Evolutionary conservation across 2,888 invertebrate genomes (phyloP).

Genomic region (Tipula vernalis): DNA sequence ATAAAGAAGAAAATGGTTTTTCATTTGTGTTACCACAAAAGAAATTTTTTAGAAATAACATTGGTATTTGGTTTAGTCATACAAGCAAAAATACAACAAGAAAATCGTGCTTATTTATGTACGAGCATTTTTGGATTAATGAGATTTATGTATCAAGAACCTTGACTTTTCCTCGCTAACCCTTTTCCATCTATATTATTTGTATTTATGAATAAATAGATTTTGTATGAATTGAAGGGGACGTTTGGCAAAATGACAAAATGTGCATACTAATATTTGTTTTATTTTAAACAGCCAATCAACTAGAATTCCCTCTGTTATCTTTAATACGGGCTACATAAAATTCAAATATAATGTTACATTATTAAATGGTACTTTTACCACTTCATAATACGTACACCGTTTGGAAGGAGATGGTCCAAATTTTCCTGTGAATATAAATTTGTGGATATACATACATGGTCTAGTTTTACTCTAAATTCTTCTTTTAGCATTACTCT

Average conservation of each 20-base stretch:
- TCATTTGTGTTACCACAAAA: neutral
- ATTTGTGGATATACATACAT: too few relatives aligned
- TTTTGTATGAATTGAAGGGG: neutral
- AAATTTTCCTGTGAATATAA: too few relatives aligned
- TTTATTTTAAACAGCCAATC: neutral
- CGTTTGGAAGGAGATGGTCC: too few relatives aligned
- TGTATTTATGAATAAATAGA: neutral
- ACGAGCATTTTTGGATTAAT: neutral
- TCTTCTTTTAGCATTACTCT: too few relatives aligned
- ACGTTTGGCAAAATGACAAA: neutral
- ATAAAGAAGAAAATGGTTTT: neutral
- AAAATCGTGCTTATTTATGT: neutral
- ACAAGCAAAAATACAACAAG: neutral
- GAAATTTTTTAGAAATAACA: neutral
- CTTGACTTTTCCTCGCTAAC: neutral
- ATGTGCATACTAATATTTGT: neutral
- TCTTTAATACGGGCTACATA: too few relatives aligned
- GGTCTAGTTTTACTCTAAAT: too few relatives aligned
- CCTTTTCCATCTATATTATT: neutral
- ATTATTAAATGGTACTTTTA: too few relatives aligned
- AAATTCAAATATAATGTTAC: too few relatives aligned
- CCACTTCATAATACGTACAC: too few relatives aligned
- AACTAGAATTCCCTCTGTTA: neutral
- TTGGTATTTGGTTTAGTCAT: neutral
- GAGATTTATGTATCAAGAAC: neutral